Evolutionary conservation across 2,888 invertebrate genomes (phyloP).

Genomic region (Dastarcus helophoroides): DNA sequence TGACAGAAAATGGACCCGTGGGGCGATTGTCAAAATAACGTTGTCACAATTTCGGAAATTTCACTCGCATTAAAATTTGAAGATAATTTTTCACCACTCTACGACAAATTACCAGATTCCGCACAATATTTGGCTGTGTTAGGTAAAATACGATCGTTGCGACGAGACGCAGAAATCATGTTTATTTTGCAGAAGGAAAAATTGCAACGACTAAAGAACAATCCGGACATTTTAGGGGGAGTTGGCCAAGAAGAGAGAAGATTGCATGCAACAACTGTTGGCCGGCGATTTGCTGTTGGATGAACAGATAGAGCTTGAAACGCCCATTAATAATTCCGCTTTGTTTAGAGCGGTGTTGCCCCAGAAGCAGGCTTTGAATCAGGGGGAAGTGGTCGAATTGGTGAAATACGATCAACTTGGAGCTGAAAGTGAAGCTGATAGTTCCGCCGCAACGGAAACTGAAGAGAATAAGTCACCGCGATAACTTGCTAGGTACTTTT

Average conservation of each 20-base stretch:
- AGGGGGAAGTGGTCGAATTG: constrained; percentile 42
- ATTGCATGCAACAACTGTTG: constrained; percentile 40
- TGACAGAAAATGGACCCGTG: constrained; percentile 27
- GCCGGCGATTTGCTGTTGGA: constrained; percentile 16
- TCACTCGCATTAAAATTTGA: constrained; percentile 25
- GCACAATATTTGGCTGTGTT: constrained; percentile 27
- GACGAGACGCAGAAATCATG: neutral
- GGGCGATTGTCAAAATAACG: constrained; percentile 20
- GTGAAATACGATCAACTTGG: constrained; percentile 43
- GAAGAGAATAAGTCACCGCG: constrained; percentile 11
- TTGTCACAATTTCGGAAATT: constrained; percentile 11
- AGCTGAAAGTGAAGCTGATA: constrained; percentile 16
- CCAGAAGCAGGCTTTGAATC: constrained; percentile 38
- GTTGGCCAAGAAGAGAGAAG: constrained; percentile 39
- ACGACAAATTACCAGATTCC: constrained; percentile 31
- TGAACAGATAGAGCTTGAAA: constrained; percentile 33
- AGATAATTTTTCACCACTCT: constrained; percentile 30
- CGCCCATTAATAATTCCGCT: constrained; percentile 33
- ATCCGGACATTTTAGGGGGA: constrained; percentile 40
- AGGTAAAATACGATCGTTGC: constrained; percentile 17
- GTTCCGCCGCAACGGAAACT: constrained; percentile 5
- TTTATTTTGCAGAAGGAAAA: constrained; percentile 36
- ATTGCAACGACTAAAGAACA: constrained; percentile 39
- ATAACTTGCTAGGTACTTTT: constrained; percentile 6
- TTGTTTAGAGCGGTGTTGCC: constrained; percentile 40